Evolutionary conservation across 2,888 invertebrate genomes (phyloP), one percentile per base, ranked within the genome.

Genomic region (Drosophila putrida): DNA sequence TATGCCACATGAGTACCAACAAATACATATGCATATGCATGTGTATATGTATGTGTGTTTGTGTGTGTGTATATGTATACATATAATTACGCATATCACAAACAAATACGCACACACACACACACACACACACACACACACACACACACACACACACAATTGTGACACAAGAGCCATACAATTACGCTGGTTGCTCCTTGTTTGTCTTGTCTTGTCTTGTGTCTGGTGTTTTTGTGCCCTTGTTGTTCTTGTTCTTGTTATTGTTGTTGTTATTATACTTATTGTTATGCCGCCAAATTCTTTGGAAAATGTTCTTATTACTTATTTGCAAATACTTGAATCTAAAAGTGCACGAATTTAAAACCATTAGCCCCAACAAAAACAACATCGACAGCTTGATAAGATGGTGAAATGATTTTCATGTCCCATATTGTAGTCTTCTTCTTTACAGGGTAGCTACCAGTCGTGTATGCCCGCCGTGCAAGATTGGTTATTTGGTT

Each of bases 241-340:
- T 36, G 35, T 10, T 44, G 35, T 20, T 31, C 20, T 11, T 20
- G 15, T 10, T 15, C 35, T 20, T 31, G 31, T 11, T 20, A 11
- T 10, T 15, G 35, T 20, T 31, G 31, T 11, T 20, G 15, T 10
- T 15, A 28, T 36, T 55, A 35, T 35, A 8, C 35, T 44, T 44
- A 69, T 67, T 72, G 71, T 72, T 62, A 41, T 46, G 61, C 60
- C 64, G 60, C 63, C 64, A 71, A 74, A 82, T 79, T 79, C 82
- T 62, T 68, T 68, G 51, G 57, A 75, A 66, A 72, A 54, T 69
- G 49, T 44, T 15, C 49, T 27, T 58, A 53, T 27, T 58, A 53
- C 63, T 62, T 71, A 82, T 82, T 76, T 63, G 71, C 58, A 80
- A 83, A 78, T 80, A 68, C 82, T 81, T 66, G 27, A 75, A 59